Base-by-base conservation (phyloP, 2,888 invertebrate genomes). In the Andricus quercusramuli region DNA sequence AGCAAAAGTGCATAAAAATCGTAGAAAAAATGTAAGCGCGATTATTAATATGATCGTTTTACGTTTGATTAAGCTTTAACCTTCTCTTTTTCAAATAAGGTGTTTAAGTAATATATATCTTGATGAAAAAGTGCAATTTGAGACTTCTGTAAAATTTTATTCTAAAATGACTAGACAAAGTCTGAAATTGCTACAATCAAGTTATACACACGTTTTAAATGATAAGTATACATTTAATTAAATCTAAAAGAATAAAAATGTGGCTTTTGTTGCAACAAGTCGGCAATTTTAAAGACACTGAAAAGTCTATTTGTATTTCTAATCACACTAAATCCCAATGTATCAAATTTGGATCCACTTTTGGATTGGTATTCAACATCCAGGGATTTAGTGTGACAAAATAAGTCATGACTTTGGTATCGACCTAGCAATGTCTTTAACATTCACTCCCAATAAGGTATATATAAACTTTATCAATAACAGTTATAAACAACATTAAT, bases 401-500 rank as follows among this genome's bases (percentile, higher is more conserved):
- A 47, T 47, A 17, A 17, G 6, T 17, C 17, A 5, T 6, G 0
- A 47, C 29, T 41, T 41, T n/a, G 11, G n/a, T 11, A 51, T 51
- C 20, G 29, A 47, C 47, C 56, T 68, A n/a, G 32, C 32, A 20
- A 32, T 4, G 32, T 37, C 11, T 15, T 56, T 56, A 74, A 56
- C 32, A 56, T 56, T 51, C 32, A 32, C n/a, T 74, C 32, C 20
- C 47, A 25, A 29, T 4, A 62, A 62, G 20, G 32, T 70, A 29
- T 25, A 70, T 74, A 56, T 74, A 51, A 22, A 59, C 29, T 74
- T 51, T 74, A 74, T 37, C 25, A 51, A 74, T 74, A 56, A 74
- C 56, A 74, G 56, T 32, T 70, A 70, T 74, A 56, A 56, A 74
- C 44, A 68, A 68, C 74, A 74, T 74, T 74, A 51, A 29, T 56